Base-by-base conservation (phyloP, 2,888 invertebrate genomes). In the Amphipoea lucens region DNA sequence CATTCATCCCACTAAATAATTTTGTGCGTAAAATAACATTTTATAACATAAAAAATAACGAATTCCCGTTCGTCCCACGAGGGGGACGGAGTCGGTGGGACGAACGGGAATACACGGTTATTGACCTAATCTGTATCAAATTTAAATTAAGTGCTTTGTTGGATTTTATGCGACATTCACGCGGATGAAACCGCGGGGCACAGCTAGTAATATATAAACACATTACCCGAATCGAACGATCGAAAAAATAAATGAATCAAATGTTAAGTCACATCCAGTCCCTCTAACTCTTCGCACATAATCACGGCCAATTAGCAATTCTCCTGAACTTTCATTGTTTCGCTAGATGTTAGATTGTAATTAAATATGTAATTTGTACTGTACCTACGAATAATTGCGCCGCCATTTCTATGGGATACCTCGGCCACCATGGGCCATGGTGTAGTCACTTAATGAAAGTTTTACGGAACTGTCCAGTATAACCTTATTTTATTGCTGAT, bases 281-380 rank as follows among this genome's bases (percentile, higher is more conserved):
- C 0, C 0, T 0, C 20, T 69, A 79, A 51, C 4, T 87, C 85
- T 67, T 20, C 20, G 82, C 42, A 74, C 79, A 90, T 89, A 91
- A 93, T 92, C 92, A 93, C 86, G 89, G 88, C 93, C 93, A 94
- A 94, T 94, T 94, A 94, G 92, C 92, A 88, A 92, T 94, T 93
- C 91, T 93, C 92, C 90, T 93, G 92, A 93, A 93, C 94, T 93
- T 94, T 94, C 94, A 94, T 94, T 94, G 94, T 94, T 93, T 90
- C 90, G 88, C 90, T 87, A 91, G 90, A 92, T 92, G 84, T 87
- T 84, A 92, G 93, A 93, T 94, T 90, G 90, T 84, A 92, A 93
- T 94, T 92, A 91, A 90, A 89, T 90, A 90, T 90, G 87, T 90
- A 90, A 90, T 90, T 90, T 90, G 90, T 90, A 83, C 82, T 80